A percentile compares a stretch with the other conserved stretches of the same genome.
Conservation (phyloP, 2,888 invertebrate species). For the Eristalis tenax region DNA sequence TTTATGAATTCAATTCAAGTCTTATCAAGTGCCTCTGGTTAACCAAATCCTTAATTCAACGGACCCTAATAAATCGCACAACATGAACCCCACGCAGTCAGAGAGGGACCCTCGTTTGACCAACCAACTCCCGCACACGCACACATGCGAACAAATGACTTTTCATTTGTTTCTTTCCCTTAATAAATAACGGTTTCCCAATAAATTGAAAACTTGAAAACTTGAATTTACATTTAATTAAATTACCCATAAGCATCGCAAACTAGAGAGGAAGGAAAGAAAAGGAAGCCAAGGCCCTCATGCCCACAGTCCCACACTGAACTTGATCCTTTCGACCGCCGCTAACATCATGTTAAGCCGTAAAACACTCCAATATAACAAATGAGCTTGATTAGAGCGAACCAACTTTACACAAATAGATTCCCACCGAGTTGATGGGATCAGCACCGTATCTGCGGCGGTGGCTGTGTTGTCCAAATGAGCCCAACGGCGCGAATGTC, state of each 20-base stretch:
- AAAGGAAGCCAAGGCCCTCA: background rate
- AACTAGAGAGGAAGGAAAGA: background rate
- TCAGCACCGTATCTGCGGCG: background rate
- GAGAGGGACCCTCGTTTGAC: slow-evolving; percentile 4
- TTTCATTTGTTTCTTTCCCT: slow-evolving; percentile 40
- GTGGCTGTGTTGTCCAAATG: slow-evolving; percentile 51
- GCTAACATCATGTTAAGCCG: slow-evolving; percentile 59
- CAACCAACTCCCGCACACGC: background rate
- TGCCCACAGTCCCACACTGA: slow-evolving; percentile 19
- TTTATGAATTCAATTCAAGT: slow-evolving; percentile 60
- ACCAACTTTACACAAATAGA: slow-evolving; percentile 57
- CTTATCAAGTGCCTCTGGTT: slow-evolving; percentile 26
- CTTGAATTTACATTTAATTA: slow-evolving; percentile 69
- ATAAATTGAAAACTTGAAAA: slow-evolving; percentile 67
- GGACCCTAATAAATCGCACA: slow-evolving; percentile 51
- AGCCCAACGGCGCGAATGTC: slow-evolving; percentile 67
- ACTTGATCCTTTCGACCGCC: slow-evolving; percentile 63
- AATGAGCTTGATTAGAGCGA: slow-evolving; percentile 64
- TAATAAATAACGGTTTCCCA: slow-evolving; percentile 48
- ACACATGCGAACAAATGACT: slow-evolving; percentile 43
- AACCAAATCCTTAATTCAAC: slow-evolving; percentile 54
- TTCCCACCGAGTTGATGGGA: slow-evolving; percentile 35
- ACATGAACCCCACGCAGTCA: background rate
- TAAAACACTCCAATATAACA: slow-evolving; percentile 58
- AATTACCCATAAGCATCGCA: slow-evolving; percentile 44